phyloP scores from a whole-genome alignment of 2,797 vertebrate genomes.

The Karalla daura region DNA sequence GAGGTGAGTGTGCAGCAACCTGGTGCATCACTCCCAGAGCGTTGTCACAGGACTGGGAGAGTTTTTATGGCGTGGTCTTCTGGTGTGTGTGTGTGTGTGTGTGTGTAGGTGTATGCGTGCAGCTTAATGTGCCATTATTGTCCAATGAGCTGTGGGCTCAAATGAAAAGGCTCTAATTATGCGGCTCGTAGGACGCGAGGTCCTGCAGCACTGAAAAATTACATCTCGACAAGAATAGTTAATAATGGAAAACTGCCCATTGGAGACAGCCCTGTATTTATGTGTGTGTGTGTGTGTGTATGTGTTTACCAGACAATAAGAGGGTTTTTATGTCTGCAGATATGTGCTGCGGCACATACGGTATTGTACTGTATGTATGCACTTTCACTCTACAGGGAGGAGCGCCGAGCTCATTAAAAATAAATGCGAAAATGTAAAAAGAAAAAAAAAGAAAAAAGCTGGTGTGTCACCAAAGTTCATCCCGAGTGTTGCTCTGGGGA shows the following conservation, averaged over 20 bases:
- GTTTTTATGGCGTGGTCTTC: not conserved
- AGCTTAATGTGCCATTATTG: conserved; percentile 25
- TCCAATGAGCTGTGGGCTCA: conserved; percentile 34
- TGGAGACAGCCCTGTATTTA: not conserved
- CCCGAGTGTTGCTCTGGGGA: conserved; percentile 39
- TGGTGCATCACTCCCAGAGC: not conserved
- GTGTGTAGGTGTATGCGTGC: not conserved
- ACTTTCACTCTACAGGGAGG: not conserved
- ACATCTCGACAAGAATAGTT: not conserved
- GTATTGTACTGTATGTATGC: not conserved
- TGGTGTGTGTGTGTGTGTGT: not conserved
- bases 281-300: not conserved
- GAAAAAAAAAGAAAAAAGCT: conserved; percentile 25
- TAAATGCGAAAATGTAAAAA: conserved; percentile 23
- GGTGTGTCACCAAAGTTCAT: conserved; percentile 46
- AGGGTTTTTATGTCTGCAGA: not conserved
- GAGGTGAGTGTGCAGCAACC: not conserved
- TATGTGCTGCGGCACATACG: not conserved
- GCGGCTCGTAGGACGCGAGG: conserved; percentile 13
- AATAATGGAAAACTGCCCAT: not conserved
- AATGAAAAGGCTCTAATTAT: conserved; percentile 51
- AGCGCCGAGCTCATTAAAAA: conserved; percentile 30
- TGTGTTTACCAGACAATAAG: not conserved
- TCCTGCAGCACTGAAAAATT: not conserved
- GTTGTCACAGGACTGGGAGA: not conserved